Evolutionary conservation across 2,797 vertebrate species (phyloP).

Genomic region (Enoplosus armatus): DNA sequence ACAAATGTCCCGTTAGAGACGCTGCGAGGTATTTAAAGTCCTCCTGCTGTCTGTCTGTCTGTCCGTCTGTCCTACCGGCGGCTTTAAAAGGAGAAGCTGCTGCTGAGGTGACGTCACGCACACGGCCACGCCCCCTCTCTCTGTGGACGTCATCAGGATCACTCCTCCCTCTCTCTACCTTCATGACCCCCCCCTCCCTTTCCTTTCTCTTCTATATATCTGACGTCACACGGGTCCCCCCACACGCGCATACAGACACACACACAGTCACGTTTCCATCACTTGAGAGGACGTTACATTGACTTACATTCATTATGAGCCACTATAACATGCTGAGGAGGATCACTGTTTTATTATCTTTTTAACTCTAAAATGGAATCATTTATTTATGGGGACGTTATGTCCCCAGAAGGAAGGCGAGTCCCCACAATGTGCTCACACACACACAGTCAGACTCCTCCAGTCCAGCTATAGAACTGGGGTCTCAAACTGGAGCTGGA

Average conservation of each 20-base stretch:
- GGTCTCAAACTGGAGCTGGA: too few relatives aligned
- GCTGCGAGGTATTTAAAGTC: constrained; percentile 39
- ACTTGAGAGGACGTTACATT: too few relatives aligned
- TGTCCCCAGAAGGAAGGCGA: too few relatives aligned
- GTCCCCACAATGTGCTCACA: too few relatives aligned
- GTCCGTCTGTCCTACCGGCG: constrained; percentile 12
- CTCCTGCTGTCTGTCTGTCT: constrained; percentile 12
- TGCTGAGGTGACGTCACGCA: constrained; percentile 48
- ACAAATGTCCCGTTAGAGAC: constrained; percentile 18
- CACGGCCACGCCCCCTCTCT: neutral
- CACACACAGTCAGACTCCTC: too few relatives aligned
- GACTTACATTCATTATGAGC: too few relatives aligned
- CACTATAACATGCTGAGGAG: too few relatives aligned
- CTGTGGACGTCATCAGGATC: constrained; percentile 18
- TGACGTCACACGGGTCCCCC: constrained; percentile 49
- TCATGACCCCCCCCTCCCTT: neutral
- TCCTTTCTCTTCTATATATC: neutral
- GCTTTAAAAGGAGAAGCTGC: constrained; percentile 66
- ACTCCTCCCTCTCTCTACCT: neutral
- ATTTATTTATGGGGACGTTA: too few relatives aligned
- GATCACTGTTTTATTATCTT: too few relatives aligned
- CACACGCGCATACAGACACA: neutral
- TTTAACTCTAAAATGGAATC: too few relatives aligned
- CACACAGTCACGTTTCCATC: neutral
- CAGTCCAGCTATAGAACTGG: too few relatives aligned